Evolutionary conservation across 2,113 vertebrate species (phyloP), one percentile per base, ranked within the genome.

Genomic region (Strigops habroptila): DNA sequence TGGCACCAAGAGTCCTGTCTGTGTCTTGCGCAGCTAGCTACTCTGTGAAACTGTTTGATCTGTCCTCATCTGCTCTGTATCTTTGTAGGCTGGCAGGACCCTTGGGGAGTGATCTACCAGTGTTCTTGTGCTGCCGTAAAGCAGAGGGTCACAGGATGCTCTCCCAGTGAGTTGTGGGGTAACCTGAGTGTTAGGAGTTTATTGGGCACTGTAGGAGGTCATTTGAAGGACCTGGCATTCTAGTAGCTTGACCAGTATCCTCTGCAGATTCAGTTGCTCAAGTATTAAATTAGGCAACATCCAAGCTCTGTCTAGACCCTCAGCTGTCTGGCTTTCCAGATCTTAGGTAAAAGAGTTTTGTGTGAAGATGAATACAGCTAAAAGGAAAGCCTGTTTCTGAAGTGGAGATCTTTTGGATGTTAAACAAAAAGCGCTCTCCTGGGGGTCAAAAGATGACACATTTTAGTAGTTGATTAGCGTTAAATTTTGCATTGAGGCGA

Each of bases 31-130:
- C 52, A 64, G 65, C 46, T 27, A 18, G 43, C 31, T 87, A 4
- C 60, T 55, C 41, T 39, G 0, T 0, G 1, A 59, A 55, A 24
- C 46, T 0, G 0, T 19, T 70, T 28, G 14, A 5, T 63, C 21
- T 43, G 28, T 43, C 41, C 59, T 90, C 17, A 2, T 17, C 30
- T 62, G 16, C 62, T n/a, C 35, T 44, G 55, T 6, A 14, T 48
- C 67, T 41, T 19, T 59, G 41, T 23, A 48, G 51, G n/a, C 30
- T 65, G 67, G 44, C 28, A 37, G 39, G 67, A 62, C 39, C 10
- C 8, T 0, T 12, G 0, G 10, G 55, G 23, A 44, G 17, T 5
- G 9, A 39, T 48, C 39, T 55, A 15, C 14, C 3, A 14, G 18
- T 51, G 41, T 35, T 25, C 69, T 71, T 30, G 33, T 0, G 0